Evolutionary conservation across 2,113 vertebrate genomes (phyloP).

Genomic region (Eleginops maclovinus): DNA sequence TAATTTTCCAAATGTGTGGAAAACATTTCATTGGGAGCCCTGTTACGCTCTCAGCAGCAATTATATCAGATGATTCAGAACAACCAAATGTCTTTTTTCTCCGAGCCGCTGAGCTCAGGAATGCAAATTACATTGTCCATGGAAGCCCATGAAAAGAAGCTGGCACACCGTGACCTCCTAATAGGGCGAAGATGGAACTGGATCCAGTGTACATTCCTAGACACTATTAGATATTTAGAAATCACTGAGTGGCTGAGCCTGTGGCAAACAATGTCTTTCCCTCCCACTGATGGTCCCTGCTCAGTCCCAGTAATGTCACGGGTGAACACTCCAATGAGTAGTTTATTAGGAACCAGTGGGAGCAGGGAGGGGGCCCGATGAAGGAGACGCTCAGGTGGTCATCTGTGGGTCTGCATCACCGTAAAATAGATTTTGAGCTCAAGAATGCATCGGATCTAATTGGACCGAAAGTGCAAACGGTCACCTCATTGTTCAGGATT

Average conservation of each 20-base stretch:
- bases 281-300: constrained; percentile 65
- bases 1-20: constrained; percentile 58
- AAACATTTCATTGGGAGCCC: constrained; percentile 47
- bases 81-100: constrained; percentile 59
- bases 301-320: constrained; percentile 61
- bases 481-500: constrained; percentile 34
- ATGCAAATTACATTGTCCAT: constrained; percentile 79
- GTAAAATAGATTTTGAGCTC: constrained; percentile 35
- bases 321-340: constrained; percentile 68
- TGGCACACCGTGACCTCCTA: constrained; percentile 75
- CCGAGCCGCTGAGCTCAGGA: constrained; percentile 66
- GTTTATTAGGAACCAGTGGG: constrained; percentile 63
- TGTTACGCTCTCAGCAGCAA: constrained; percentile 70
- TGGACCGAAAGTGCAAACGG: constrained; percentile 10
- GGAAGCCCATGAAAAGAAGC: constrained; percentile 75
- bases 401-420: constrained; percentile 24
- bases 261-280: constrained; percentile 60
- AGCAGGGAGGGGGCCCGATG: constrained; percentile 31
- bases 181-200: constrained; percentile 73
- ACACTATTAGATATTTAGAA: constrained; percentile 74
- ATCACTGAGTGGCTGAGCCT: constrained; percentile 54
- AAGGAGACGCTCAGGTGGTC: constrained; percentile 64
- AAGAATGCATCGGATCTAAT: constrained; percentile 30
- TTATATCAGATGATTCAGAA: constrained; percentile 71
- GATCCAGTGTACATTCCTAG: constrained; percentile 76